These are phyloP conservation scores for Aldrovandia affinis DNA, from an alignment of 2,797 vertebrate genomes.

Conservation along the genomic window DNA sequence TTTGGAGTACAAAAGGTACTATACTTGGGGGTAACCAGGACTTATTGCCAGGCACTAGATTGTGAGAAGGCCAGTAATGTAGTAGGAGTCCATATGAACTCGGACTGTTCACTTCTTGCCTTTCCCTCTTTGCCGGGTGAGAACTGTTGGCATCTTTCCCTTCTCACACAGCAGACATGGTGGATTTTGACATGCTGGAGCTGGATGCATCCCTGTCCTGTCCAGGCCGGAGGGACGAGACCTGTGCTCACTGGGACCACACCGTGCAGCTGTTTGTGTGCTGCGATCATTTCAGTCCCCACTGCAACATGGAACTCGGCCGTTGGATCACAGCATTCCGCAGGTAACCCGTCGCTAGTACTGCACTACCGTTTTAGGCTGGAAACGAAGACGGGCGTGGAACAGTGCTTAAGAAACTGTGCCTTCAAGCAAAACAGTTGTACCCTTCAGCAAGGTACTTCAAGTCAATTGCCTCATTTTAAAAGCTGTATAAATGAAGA, in stretches of 20 bases:
- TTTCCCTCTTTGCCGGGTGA: neutral
- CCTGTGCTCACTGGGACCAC: conserved; percentile 79
- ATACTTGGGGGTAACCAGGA: too few species aligned
- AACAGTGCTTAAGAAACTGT: neutral
- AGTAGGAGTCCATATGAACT: neutral
- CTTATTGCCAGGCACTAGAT: too few species aligned
- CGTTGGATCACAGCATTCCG: conserved; percentile 81
- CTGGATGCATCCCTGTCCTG: conserved; percentile 75
- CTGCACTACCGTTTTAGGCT: neutral
- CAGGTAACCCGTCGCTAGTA: conserved; percentile 57
- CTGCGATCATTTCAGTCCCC: conserved; percentile 59
- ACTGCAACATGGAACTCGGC: conserved; percentile 74
- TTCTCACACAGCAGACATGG: conserved; percentile 49
- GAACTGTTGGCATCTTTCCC: neutral
- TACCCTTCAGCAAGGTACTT: neutral
- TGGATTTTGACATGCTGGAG: conserved; percentile 64
- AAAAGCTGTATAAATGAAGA: neutral
- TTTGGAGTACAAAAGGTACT: too few species aligned
- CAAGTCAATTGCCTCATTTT: neutral
- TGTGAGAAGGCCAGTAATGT: neutral
- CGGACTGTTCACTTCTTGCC: neutral
- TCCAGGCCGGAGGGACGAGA: conserved; percentile 68
- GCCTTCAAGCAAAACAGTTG: neutral
- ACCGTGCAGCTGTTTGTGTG: conserved; percentile 77
- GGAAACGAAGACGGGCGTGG: neutral